Evolutionary conservation across 2,888 invertebrate genomes (phyloP).

Genomic region (Tuberolachnus salignus): DNA sequence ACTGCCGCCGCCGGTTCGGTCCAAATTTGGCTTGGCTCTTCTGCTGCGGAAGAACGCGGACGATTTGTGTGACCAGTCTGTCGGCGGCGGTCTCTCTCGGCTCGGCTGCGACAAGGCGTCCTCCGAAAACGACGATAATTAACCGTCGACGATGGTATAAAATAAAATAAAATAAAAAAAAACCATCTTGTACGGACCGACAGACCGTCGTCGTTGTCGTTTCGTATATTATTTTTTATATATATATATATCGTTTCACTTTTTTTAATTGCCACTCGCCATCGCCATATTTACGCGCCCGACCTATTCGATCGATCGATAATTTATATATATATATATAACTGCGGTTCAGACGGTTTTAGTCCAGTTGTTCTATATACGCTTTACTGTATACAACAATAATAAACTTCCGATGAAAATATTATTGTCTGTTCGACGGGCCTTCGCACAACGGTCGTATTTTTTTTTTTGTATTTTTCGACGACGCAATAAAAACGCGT

Average conservation of each 20-base stretch:
- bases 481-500: too few relatives aligned
- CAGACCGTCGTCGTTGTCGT: neutral
- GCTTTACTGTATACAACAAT: too few relatives aligned
- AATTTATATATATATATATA: too few relatives aligned
- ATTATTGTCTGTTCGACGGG: too few relatives aligned
- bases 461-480: too few relatives aligned
- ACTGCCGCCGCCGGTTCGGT: slow-evolving; percentile 10
- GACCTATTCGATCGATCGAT: neutral
- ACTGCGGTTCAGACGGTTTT: too few relatives aligned
- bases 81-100: neutral
- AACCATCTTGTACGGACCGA: too few relatives aligned
- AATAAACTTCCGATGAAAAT: too few relatives aligned
- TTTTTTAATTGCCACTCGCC: slow-evolving; percentile 21
- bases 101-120: neutral
- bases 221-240: slow-evolving; percentile 34
- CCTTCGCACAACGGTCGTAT: too few relatives aligned
- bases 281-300: slow-evolving; percentile 41
- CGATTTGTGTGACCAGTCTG: neutral
- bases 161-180: too few relatives aligned
- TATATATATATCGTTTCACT: slow-evolving; percentile 33
- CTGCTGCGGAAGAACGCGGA: neutral
- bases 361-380: too few relatives aligned
- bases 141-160: neutral
- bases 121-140: slow-evolving; percentile 25
- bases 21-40: slow-evolving; percentile 12